These are phyloP conservation scores for Melanotaenia maccullochi DNA, from an alignment of 2,797 vertebrate genomes.

Conservation along the genomic window DNA sequence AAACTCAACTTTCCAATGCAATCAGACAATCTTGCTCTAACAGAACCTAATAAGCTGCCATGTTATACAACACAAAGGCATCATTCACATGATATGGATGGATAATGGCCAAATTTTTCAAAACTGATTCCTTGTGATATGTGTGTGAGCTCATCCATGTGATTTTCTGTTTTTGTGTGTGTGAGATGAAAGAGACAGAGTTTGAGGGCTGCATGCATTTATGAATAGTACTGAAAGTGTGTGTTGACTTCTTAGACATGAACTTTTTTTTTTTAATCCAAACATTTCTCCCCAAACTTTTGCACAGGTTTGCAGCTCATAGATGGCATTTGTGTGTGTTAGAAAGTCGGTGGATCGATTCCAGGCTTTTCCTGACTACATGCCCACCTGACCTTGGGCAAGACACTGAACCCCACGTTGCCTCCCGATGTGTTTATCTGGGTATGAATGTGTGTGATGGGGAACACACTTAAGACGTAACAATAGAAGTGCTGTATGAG, in stretches of 20 bases:
- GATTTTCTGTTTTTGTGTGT: conserved; percentile 45
- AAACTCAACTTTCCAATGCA: conserved; percentile 36
- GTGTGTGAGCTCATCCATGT: conserved; percentile 58
- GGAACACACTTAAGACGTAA: too few relatives aligned
- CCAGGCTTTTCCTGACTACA: too few relatives aligned
- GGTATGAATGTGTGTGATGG: too few relatives aligned
- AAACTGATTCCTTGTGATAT: conserved; percentile 62
- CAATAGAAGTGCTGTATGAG: too few relatives aligned
- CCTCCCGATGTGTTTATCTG: too few relatives aligned
- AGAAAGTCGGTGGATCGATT: too few relatives aligned
- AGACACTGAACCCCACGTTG: too few relatives aligned
- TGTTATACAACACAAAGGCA: conserved; percentile 47
- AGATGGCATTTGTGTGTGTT: too few relatives aligned
- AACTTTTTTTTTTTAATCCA: not conserved
- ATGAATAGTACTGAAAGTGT: conserved; percentile 19
- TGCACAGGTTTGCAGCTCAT: conserved; percentile 9
- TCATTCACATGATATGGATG: conserved; percentile 37
- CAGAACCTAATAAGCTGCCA: conserved; percentile 40
- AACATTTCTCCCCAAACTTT: conserved; percentile 3
- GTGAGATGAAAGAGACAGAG: conserved; percentile 39
- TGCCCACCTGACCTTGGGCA: too few relatives aligned
- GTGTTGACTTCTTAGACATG: not conserved
- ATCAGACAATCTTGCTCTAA: conserved; percentile 37
- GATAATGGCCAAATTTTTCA: conserved; percentile 34
- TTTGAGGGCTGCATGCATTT: not conserved